Base-by-base conservation (phyloP, 2,797 vertebrate genomes). In the Gymnothorax reevesii region DNA sequence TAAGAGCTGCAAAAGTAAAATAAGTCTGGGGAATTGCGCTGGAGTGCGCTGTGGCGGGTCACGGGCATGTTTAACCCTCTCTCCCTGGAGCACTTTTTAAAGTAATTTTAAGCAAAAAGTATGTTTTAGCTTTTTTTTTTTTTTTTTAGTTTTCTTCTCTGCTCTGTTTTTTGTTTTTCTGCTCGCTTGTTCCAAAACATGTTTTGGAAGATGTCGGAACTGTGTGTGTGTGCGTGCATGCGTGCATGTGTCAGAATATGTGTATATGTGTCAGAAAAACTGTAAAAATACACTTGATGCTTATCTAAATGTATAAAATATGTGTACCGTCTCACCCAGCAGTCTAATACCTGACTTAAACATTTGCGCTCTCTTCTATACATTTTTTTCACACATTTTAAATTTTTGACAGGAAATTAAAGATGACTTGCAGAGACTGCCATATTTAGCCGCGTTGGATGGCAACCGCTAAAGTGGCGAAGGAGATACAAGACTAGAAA, bases 91-190 rank as follows among this genome's bases (percentile, higher is more conserved):
- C 55, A 83, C 89, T 92, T 94, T 95, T 94, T 95, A 95, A 95
- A 93, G 94, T 95, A 94, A 94, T 88, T 93, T 91, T 91, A 93
- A 94, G 92, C 88, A 87, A 92, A 89, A 89, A 88, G 82, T 89
- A 90, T 94, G 95, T 94, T 95, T 95, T 95, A 95, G 93, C 90
- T 60, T 54, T 42, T 59, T 8, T 12, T 64, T 52, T 60, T 54
- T 42, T 59, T 8, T 12, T 64, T 52, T 20, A 49, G 20, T 77
- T 55, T 60, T 86, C n/a, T 66, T 8, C 55, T 57, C n/a, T 42
- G 62, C 27, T 27, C 17, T 54, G 82, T 10, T 15, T 49, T 73
- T 27, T 69, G 1, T 2, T 66, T 55, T 3, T 33, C 6, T 80
- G 22, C 22, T 25, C 7, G 25, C 25, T 15, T 25, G 64, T n/a